Base-by-base conservation (phyloP, 2,113 vertebrate species). In the Ammodytes marinus region DNA sequence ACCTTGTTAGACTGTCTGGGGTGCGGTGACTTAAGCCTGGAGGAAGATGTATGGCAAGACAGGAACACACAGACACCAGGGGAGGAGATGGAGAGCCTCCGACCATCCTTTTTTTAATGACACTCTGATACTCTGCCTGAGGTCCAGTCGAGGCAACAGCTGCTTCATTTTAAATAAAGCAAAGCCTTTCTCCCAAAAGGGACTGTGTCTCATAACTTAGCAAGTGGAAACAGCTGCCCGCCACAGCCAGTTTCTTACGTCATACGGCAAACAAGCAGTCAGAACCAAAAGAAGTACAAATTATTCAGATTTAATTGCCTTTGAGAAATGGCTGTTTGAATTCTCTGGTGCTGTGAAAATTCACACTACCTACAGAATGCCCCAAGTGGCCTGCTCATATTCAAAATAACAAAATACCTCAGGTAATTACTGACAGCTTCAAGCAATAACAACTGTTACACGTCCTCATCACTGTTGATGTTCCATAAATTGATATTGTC, bases 151-250 rank as follows among this genome's bases (percentile, higher is more conserved):
- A 78, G 74, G 82, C 77, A 92, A 88, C 94, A 94, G 90, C 88
- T 94, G 91, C 87, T 91, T 84, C 63, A 6, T 85, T 91, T 94
- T 94, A 93, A 92, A 93, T 94, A 94, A 93, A 92, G 84, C 80
- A 83, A 67, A 91, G 80, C 45, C 53, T 57, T 64, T 59, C 55
- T 74, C 77, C 84, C 90, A 80, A 77, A 80, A 83, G 87, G 67
- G 68, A 76, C 19, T 15, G 66, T 57, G 37, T 78, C 68, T 86
- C 80, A 84, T 88, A 74, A 85, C 72, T 79, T 58, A 86, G 84
- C 79, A 69, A 74, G 79, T 61, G 58, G 83, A 88, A 89, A 88
- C 88, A 92, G 82, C 79, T 90, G 88, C 87, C 85, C 68, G 58
- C 57, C 39, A 17, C 1, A 1, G 78, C 77, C 59, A 73, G 46